Evolutionary conservation across 2,113 vertebrate genomes (phyloP), one percentile per base, ranked within the genome.

Genomic region (Cryptomyrus ogoouensis): DNA sequence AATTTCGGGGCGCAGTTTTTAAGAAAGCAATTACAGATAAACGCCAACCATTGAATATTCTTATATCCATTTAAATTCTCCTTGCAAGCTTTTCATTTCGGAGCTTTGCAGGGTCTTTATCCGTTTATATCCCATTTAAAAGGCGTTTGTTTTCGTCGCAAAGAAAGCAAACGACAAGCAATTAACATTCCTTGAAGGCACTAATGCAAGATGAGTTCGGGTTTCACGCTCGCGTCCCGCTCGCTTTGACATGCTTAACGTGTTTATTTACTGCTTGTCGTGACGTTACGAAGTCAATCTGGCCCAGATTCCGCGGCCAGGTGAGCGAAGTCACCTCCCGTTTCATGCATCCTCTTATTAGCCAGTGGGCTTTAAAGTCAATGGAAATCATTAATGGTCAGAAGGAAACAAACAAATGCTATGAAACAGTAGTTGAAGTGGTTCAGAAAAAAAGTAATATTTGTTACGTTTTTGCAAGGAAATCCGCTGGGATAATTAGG

Each of bases 241-340:
- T 88, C 94, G 92, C 94, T 94, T 94, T 77, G 91, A 90, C 91
- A 91, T 93, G 91, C 90, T 93, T 83, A 52, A 91, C 92, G 52
- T 85, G 92, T 90, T 83, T 88, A 89, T 94, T 92, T 92, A 90
- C 90, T 47, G 86, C 90, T 89, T 93, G 92, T 93, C 93, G 93
- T 94, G 93, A 94, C 91, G 35, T 86, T 91, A 88, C 44, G 91
- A 47, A 19, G 88, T 56, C 91, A 35, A 89, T 90, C 88, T 77
- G 4, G 52, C 74, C 27, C 53, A 39, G 47, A 89, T 46, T 88
- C 50, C 17, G 83, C 62, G 52, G 53, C 47, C 91, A 93, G 93
- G 92, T 94, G 50, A 83, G 83, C 83, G 21, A 35, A 35, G 19
- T 44, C 53, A 19, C 49, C n/a, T 10, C 50, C 27, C 2, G 52